Evolutionary conservation across 2,888 invertebrate species (phyloP), one percentile per base, ranked within the genome.

Genomic region (Tetragonula carbonaria): DNA sequence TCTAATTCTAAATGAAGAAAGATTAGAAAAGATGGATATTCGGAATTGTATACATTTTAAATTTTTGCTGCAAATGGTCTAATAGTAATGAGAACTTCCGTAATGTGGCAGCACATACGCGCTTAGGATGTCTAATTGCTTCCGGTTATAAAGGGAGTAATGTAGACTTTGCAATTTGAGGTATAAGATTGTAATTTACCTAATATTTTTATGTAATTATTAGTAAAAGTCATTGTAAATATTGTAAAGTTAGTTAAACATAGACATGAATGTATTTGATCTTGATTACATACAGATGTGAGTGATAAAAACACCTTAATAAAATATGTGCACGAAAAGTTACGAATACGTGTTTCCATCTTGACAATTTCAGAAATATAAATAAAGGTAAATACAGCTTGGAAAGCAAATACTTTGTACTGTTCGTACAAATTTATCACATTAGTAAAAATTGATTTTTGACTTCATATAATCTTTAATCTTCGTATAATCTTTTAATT

Each of bases 241-340:
- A 81, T 73, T 85, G 55, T 72, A 81, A 72, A 84, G 38, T 55
- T 59, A 16, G 23, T 51, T 63, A 55, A 72, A 21, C 14, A 79
- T 70, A 67, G 45, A 68, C 18, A 63, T 80, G 78, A 62, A 45
- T 72, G 63, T 28, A 55, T 78, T 74, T 55, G 51, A 28, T 67
- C 38, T 51, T 57, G 14, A 28, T 77, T 65, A 33, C n/a, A 38
- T 21, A 59, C 38, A 51, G 38, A 55, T 51, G 83, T 55, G 70
- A 78, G 66, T 72, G 74, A 77, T 82, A 79, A 81, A 70, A 79
- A 51, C 67, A 82, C 72, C 76, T 78, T 74, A 77, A 82, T 82
- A 85, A 92, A 93, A 88, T 92, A 94, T 94, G 93, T 89, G 90
- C 87, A 88, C 85, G 75, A 87, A 86, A 80, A 90, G 91, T 93